phyloP scores from a whole-genome alignment of 2,797 vertebrate species.

The Cichlasoma orientale region DNA sequence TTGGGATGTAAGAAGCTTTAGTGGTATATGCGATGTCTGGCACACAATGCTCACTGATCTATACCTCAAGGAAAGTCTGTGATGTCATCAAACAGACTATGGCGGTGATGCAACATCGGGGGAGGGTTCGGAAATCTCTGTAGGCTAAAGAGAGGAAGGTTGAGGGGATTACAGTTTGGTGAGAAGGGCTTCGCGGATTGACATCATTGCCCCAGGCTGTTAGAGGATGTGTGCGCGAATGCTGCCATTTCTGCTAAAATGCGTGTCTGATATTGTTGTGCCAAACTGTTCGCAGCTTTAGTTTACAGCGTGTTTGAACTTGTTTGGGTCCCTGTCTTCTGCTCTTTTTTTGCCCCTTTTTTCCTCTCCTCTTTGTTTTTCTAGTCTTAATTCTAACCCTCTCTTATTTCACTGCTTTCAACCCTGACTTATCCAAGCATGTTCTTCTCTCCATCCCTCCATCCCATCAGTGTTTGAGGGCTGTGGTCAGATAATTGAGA shows the following conservation, averaged over 20 bases:
- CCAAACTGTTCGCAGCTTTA: conserved; percentile 53
- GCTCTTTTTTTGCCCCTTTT: neutral
- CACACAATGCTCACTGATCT: conserved; percentile 42
- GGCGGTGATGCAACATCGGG: conserved; percentile 69
- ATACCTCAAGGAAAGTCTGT: conserved; percentile 54
- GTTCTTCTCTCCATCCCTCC: neutral
- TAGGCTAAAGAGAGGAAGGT: conserved; percentile 48
- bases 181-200: conserved; percentile 57
- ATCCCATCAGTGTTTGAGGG: conserved; percentile 1
- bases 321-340: conserved; percentile 38
- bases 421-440: neutral
- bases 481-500: conserved; percentile 24
- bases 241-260: conserved; percentile 27
- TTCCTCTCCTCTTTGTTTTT: conserved; percentile 3
- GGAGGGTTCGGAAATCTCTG: conserved; percentile 65
- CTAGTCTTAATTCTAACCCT: neutral
- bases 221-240: neutral
- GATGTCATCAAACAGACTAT: conserved; percentile 64
- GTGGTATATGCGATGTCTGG: conserved; percentile 14
- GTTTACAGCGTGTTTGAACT: conserved; percentile 50
- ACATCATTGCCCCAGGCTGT: conserved; percentile 52
- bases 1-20: conserved; percentile 24
- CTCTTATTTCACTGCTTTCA: neutral
- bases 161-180: conserved; percentile 68
- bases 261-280: conserved; percentile 29